Base-by-base conservation (phyloP, 1,140 invertebrate genomes). In the Bombus haemorrhoidalis region DNA sequence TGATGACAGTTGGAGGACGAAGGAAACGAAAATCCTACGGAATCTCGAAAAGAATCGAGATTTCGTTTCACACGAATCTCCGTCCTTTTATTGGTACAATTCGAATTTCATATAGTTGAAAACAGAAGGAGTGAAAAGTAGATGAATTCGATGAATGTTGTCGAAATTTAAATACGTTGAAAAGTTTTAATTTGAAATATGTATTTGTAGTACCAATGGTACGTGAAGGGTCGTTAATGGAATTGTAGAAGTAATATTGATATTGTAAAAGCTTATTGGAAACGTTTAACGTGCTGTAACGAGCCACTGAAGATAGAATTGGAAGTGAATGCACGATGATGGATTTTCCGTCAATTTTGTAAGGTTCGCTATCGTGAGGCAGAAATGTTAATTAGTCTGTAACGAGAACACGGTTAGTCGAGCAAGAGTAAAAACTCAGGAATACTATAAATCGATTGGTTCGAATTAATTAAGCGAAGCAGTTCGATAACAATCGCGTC, bases 381-480 rank as follows among this genome's bases (percentile, higher is more conserved):
- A 32, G 62, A 22, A 3, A 8, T 68, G 28, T 69, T 81, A 81
- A 81, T 73, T 81, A 73, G 39, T 28, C 12, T 6, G 25, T 12
- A 37, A 2, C 15, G 66, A 22, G 57, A 41, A 25, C 4, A 64
- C 37, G 80, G 13, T 74, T 74, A 66, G 66, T 64, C 15, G 34
- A 41, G 62, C 28, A 39, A 28, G 25, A 69, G 34, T 15, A 39
- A 15, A 41, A 53, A 34, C 22, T 66, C 10, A 32, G 69, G 69
- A 77, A 69, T 66, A 25, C 37, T 22, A 32, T 10, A 39, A 43
- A 57, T 57, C 34, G 57, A 25, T 1, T 25, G 6, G 57, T n/a
- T 22, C 41, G 41, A 53, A 69, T 77, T 77, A 77, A 83, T 83
- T 83, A 53, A 59, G 57, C 62, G 32, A 18, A 13, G 10, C 6